phyloP scores from a whole-genome alignment of 2,888 invertebrate species.

The Drosophila atripex region DNA sequence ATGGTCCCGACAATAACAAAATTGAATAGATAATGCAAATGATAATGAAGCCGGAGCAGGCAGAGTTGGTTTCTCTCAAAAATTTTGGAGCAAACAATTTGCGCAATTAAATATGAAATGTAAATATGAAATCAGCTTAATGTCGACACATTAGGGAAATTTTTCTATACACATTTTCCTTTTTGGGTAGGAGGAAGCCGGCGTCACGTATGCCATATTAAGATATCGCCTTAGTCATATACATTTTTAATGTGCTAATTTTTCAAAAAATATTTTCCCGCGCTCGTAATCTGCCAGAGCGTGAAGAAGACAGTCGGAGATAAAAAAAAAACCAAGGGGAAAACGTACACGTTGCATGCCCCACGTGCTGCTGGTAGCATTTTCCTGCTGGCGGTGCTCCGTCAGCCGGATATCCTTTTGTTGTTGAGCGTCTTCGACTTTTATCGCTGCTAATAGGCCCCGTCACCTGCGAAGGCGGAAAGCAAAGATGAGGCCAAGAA shows the following conservation, averaged over 20 bases:
- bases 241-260: conserved; percentile 72
- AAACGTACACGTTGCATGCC: conserved; percentile 40
- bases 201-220: conserved; percentile 37
- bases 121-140: conserved; percentile 42
- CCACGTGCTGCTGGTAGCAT: conserved; percentile 27
- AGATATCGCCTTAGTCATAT: conserved; percentile 35
- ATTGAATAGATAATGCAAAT: not conserved
- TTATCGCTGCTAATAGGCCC: conserved; percentile 73
- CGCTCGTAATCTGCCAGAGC: conserved; percentile 60
- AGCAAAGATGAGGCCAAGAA: conserved; percentile 25
- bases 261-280: conserved; percentile 57
- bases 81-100: conserved; percentile 49
- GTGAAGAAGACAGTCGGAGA: conserved; percentile 19
- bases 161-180: not conserved
- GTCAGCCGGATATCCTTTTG: conserved; percentile 72
- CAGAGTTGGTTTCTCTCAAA: conserved; percentile 10
- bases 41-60: not conserved
- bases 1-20: conserved; percentile 2
- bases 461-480: conserved; percentile 37
- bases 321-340: too few relatives aligned
- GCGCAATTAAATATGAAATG: conserved; percentile 26
- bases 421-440: conserved; percentile 74
- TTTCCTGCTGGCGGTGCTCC: conserved; percentile 28
- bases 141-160: conserved; percentile 41
- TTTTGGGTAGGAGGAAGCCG: not conserved